phyloP scores from a whole-genome alignment of 2,113 vertebrate species.

The Cryptotis parvus region DNA sequence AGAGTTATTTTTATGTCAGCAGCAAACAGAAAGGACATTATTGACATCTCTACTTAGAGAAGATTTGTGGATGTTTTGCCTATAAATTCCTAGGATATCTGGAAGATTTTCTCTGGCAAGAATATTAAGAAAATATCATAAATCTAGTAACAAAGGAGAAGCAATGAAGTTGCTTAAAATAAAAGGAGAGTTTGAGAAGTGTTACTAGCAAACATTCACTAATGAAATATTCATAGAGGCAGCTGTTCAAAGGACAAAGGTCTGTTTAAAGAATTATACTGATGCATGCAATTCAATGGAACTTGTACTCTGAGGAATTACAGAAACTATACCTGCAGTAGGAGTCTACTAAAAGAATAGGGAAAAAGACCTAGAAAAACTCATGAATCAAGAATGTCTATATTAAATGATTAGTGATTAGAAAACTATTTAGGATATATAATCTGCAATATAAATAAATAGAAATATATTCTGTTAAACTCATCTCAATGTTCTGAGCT shows the following conservation, averaged over 20 bases:
- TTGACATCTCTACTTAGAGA: neutral
- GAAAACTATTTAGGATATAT: neutral
- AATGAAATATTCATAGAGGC: conserved; percentile 78
- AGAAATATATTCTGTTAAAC: neutral
- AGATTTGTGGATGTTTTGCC: neutral
- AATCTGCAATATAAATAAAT: neutral
- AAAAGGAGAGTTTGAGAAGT: conserved; percentile 45
- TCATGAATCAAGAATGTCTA: neutral
- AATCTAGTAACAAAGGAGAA: conserved; percentile 23
- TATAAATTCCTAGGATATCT: conserved; percentile 10
- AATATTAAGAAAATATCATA: neutral
- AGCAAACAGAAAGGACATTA: neutral
- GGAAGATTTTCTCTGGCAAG: conserved; percentile 2
- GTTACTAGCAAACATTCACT: conserved; percentile 45
- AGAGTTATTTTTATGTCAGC: neutral
- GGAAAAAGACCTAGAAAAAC: neutral
- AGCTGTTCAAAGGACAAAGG: conserved; percentile 74
- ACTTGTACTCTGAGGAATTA: conserved; percentile 46
- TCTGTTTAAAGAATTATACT: conserved; percentile 32
- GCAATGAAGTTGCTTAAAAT: conserved; percentile 52
- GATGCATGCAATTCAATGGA: conserved; percentile 5
- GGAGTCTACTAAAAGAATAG: conserved; percentile 31
- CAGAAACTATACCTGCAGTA: neutral
- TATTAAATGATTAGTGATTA: neutral
- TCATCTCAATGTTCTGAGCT: neutral